Base-by-base conservation (phyloP, 2,888 invertebrate species). In the Agrochola lychnidis region DNA sequence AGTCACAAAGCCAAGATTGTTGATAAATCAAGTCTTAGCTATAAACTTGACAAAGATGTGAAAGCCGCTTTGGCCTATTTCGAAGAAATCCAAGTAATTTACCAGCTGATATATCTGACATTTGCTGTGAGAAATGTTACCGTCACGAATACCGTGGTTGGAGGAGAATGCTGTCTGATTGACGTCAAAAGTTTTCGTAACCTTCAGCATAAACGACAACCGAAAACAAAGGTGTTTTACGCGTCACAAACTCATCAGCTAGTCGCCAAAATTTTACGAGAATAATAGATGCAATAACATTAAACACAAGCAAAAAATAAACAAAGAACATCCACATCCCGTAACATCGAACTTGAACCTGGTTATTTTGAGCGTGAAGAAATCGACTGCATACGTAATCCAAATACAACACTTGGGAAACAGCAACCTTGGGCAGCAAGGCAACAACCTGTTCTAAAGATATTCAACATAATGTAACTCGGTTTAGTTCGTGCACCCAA, bases 301-400 rank as follows among this genome's bases (percentile, higher is more conserved):
- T 48, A 25, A 59, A 68, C 36, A 30, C 30, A 40, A 2, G 40
- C 61, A 1, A 66, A 77, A 77, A 74, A 76, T 62, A 78, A 75
- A 68, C 48, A 40, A 72, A 75, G 36, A 70, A 59, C 36, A 61
- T 64, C 30, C 61, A 71, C 66, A 64, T 67, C 59, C 68, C 72
- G 42, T 79, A 81, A 78, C 84, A 83, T 76, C 68, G 84, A 85
- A 85, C 88, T 88, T 88, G 83, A 85, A 84, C 85, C 75, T 79
- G 79, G 79, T 70, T 79, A 83, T 82, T 77, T 78, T 67, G 42
- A 72, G 73, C 68, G 66, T 57, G 71, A 78, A 73, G 53, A 73
- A 83, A 82, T 70, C 45, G 9, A 74, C 22, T 78, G 67, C 45
- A 80, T 73, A 78, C 82, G 70, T 79, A 79, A 83, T 70, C 70